A percentile compares a stretch with the other conserved stretches of the same genome.
Evolutionary conservation across 2,113 vertebrate species (phyloP).

Genomic region (Cyprinus carpio): DNA sequence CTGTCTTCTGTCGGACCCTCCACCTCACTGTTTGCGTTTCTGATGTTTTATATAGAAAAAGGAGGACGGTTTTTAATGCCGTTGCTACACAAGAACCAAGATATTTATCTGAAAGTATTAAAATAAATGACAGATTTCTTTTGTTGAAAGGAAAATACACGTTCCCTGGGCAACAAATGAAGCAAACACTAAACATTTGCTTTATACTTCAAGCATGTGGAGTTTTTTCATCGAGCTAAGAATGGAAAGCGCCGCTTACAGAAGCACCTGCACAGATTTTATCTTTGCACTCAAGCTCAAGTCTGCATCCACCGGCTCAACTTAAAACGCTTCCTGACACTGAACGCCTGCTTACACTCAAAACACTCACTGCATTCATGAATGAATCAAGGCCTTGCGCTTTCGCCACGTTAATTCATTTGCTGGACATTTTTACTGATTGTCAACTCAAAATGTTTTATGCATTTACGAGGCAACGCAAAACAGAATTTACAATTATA

Average conservation of each 20-base stretch:
- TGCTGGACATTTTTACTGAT: not conserved
- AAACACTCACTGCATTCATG: not conserved
- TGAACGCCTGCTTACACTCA: not conserved
- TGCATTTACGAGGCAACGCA: not conserved
- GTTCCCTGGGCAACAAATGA: not conserved
- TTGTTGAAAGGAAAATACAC: not conserved
- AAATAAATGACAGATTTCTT: not conserved
- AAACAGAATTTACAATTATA: not conserved
- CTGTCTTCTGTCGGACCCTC: slow-evolving; percentile 28
- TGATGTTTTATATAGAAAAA: slow-evolving; percentile 5
- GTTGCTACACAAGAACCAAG: not conserved
- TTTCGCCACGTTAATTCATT: not conserved
- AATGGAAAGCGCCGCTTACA: not conserved
- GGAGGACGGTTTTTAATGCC: not conserved
- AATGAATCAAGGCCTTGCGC: not conserved
- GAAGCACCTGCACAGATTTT: slow-evolving; percentile 30
- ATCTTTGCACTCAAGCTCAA: slow-evolving; percentile 25
- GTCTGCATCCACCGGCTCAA: not conserved
- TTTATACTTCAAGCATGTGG: not conserved
- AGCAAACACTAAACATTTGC: not conserved
- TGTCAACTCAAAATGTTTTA: not conserved
- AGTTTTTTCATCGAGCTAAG: not conserved
- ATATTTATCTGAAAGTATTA: not conserved
- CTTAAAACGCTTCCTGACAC: not conserved
- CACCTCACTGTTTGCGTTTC: slow-evolving; percentile 39